These are phyloP conservation scores for Pocillopora grandis DNA, from an alignment of 92 coral and sea anemone species.

Conservation along the genomic window DNA sequence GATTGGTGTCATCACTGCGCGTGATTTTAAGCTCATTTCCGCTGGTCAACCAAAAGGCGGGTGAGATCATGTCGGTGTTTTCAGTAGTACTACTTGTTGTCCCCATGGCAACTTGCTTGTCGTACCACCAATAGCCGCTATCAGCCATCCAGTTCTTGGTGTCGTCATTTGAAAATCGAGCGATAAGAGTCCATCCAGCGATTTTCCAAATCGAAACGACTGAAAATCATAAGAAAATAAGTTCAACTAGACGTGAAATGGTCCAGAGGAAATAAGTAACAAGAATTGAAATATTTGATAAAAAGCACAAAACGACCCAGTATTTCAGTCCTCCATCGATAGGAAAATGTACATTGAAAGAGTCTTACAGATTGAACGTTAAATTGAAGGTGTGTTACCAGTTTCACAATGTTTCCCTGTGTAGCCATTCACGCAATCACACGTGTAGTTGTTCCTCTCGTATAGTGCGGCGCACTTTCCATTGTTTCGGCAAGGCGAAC, in stretches of 20 bases:
- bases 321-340: too few relatives aligned
- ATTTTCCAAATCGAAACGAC: neutral
- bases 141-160: slow-evolving; percentile 8
- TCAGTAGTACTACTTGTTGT: neutral
- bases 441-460: neutral
- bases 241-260: too few relatives aligned
- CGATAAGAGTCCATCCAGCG: neutral
- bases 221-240: too few relatives aligned
- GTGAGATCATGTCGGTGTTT: slow-evolving; percentile 2
- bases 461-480: neutral
- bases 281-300: too few relatives aligned
- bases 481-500: neutral
- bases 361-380: too few relatives aligned
- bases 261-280: too few relatives aligned
- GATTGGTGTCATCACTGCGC: neutral
- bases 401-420: neutral
- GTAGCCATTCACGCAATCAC: neutral
- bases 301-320: too few relatives aligned
- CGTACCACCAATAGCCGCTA: neutral
- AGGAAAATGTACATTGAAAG: too few relatives aligned
- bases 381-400: neutral
- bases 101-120: neutral
- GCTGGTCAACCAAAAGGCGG: neutral
- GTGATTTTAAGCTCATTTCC: neutral
- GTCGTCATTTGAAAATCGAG: slow-evolving; percentile 5